Evolutionary conservation across 23 tunicate species (phyloP).

Genomic region (Phallusia fumigata): DNA sequence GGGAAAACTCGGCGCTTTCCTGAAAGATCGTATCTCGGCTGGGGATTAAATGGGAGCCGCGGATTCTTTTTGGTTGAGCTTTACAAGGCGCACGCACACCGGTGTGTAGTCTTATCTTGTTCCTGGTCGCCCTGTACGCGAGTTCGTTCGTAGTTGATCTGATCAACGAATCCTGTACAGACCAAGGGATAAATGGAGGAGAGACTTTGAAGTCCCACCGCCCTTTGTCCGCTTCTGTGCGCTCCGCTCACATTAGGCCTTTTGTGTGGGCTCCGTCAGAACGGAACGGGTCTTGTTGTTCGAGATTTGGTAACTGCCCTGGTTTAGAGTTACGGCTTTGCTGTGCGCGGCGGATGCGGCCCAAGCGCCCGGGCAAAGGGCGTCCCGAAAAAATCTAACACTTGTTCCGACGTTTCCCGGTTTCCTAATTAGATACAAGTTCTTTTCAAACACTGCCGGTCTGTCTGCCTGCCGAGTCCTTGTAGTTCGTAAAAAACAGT

Average conservation of each 20-base stretch:
- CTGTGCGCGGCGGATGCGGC: conserved; percentile 7
- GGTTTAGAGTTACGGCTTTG: conserved; percentile 6
- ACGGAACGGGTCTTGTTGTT: conserved; percentile 14
- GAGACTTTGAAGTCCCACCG: not conserved
- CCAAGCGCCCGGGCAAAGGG: not conserved
- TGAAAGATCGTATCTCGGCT: conserved; percentile 7
- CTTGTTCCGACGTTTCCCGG: not conserved
- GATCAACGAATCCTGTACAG: conserved; percentile 11
- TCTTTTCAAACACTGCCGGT: not conserved
- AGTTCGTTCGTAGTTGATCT: not conserved
- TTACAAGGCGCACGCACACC: not conserved
- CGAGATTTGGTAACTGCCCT: not conserved
- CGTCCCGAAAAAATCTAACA: not conserved
- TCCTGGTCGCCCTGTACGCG: not conserved
- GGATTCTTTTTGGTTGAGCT: not conserved
- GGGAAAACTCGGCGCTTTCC: not conserved
- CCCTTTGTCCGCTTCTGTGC: conserved; percentile 4
- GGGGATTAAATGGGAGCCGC: not conserved
- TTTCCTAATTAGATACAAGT: conserved; percentile 3
- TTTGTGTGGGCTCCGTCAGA: not conserved
- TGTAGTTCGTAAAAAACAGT: too few relatives aligned
- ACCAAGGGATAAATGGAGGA: not conserved
- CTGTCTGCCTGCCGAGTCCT: too few relatives aligned
- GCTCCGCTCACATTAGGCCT: conserved; percentile 9
- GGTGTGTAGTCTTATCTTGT: not conserved